Evolutionary conservation across 2,888 invertebrate species (phyloP).

Genomic region (Pristionchus maxplancki): DNA sequence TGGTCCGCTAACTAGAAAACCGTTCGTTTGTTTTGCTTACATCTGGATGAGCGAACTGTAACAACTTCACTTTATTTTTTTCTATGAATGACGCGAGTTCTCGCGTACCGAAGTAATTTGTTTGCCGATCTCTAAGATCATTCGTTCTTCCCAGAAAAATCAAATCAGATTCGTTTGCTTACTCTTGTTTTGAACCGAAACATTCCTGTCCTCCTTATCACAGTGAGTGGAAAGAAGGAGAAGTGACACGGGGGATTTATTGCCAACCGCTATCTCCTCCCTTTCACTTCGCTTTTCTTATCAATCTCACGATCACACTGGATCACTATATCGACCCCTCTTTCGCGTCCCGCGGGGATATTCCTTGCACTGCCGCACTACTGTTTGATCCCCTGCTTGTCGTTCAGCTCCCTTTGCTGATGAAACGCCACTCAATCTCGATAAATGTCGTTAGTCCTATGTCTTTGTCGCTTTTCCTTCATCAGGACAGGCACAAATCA

Average conservation of each 20-base stretch:
- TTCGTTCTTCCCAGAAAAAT: too few relatives aligned
- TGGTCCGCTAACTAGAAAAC: not conserved
- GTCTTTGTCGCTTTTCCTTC: not conserved
- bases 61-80: not conserved
- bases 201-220: not conserved
- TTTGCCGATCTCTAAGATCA: too few relatives aligned
- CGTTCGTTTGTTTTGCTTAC: not conserved
- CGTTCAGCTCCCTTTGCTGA: too few relatives aligned
- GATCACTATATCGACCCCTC: slow-evolving; percentile 22
- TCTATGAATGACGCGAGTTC: not conserved
- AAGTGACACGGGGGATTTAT: slow-evolving; percentile 34
- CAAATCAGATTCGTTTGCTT: not conserved
- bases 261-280: not conserved
- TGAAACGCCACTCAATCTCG: too few relatives aligned
- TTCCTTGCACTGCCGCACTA: too few relatives aligned
- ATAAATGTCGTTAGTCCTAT: not conserved
- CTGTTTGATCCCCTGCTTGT: too few relatives aligned
- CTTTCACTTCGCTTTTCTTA: not conserved
- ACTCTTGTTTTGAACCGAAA: not conserved
- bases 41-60: not conserved
- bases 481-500: not conserved
- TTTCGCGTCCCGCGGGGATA: not conserved
- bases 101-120: too few relatives aligned
- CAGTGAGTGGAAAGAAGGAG: not conserved
- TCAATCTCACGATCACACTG: slow-evolving; percentile 42